Percentiles rank a stretch among this genome's conserved stretches.
These are phyloP conservation scores for Zaprionus lachaisei DNA, from an alignment of 1,140 invertebrate species.

Conservation along the genomic window DNA sequence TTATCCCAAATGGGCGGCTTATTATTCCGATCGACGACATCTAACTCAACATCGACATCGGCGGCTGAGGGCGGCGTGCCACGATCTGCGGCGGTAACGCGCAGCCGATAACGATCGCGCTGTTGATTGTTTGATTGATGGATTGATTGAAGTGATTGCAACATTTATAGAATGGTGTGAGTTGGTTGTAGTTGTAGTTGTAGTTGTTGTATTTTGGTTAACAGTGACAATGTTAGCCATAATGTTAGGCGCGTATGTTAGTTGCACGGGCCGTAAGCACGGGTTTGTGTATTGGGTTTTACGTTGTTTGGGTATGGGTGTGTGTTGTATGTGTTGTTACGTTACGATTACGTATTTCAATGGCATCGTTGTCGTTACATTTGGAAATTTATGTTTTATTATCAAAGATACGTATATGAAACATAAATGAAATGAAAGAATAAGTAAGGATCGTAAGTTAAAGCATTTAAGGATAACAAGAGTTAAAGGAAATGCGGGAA, in stretches of 20 bases:
- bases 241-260: conserved; percentile 51
- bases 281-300: conserved; percentile 62
- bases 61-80: conserved; percentile 94
- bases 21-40: conserved; percentile 98
- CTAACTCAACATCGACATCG: conserved; percentile 97
- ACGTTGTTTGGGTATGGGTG: conserved; percentile 16
- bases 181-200: conserved; percentile 37
- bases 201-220: conserved; percentile 30
- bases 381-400: conserved; percentile 42
- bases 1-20: conserved; percentile 98
- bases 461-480: conserved; percentile 23
- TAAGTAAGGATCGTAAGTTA: conserved; percentile 30
- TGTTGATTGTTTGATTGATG: conserved; percentile 85
- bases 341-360: conserved; percentile 74
- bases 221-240: conserved; percentile 52
- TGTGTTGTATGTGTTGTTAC: conserved; percentile 39
- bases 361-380: conserved; percentile 71
- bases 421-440: conserved; percentile 54
- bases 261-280: conserved; percentile 22
- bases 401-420: conserved; percentile 52
- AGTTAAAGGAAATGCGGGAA: conserved; percentile 42
- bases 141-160: conserved; percentile 41
- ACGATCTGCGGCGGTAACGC: conserved; percentile 96
- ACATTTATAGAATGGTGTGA: conserved; percentile 22
- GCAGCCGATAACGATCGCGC: conserved; percentile 97